Conservation (phyloP, 1,140 invertebrate species). For the Adelges cooleyi region DNA sequence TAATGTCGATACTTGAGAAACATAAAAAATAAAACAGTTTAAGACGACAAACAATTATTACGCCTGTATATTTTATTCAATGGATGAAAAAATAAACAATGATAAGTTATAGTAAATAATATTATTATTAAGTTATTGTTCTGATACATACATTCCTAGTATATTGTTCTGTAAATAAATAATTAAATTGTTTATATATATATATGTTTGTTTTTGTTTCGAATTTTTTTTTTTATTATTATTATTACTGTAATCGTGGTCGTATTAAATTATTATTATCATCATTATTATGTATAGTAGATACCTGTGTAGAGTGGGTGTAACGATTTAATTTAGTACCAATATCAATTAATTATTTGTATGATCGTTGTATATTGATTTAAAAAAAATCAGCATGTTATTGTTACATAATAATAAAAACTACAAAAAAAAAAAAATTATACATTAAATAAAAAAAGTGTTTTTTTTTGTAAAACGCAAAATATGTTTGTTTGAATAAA, state of each 20-base stretch:
- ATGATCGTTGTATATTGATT: slow-evolving; percentile 21
- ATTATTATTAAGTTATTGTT: too few relatives aligned
- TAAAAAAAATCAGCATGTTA: slow-evolving; percentile 24
- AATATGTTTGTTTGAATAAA: slow-evolving; percentile 25
- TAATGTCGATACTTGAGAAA: too few relatives aligned
- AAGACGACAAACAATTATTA: too few relatives aligned
- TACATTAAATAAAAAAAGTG: slow-evolving; percentile 10
- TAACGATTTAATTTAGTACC: slow-evolving; percentile 25
- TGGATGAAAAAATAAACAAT: too few relatives aligned
- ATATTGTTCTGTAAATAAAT: slow-evolving; percentile 28
- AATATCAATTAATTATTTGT: slow-evolving; percentile 24
- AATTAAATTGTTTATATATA: slow-evolving; percentile 23
- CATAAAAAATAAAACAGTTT: too few relatives aligned
- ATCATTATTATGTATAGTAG: background rate
- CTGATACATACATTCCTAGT: slow-evolving; percentile 14
- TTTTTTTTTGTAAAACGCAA: slow-evolving; percentile 21
- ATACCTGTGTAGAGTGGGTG: background rate
- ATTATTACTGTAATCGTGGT: slow-evolving; percentile 21
- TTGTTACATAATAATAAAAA: slow-evolving; percentile 27
- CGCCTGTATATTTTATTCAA: too few relatives aligned
- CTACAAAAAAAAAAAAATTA: slow-evolving; percentile 1
- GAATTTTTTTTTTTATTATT: too few relatives aligned
- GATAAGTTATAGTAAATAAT: too few relatives aligned
- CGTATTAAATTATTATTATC: slow-evolving; percentile 13
- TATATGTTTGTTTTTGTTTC: slow-evolving; percentile 25